Base-by-base conservation (phyloP, 64 coral and sea anemone genomes). In the Stylophora pistillata region DNA sequence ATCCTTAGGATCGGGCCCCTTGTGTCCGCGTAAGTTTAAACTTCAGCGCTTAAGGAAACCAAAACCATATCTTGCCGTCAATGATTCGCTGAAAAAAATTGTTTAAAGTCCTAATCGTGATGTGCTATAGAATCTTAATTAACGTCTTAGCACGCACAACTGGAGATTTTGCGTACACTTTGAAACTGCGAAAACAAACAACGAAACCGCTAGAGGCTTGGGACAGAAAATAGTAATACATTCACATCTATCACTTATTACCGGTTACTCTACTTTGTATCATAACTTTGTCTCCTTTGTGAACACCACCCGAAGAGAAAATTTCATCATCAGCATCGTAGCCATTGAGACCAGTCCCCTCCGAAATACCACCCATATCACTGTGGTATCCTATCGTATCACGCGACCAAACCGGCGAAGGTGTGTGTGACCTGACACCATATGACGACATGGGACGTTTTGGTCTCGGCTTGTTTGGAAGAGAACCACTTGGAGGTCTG, bases 281-380 rank as follows among this genome's bases (percentile, higher is more conserved):
- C 81, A 97, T 89, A 18, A 97, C 95, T 16, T 87, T 74, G 77
- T 97, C 95, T 30, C 95, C 95, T 62, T 93, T 97, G 10, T 97
- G 78, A 13, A 97, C 95, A 53, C 79, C 72, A 65, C 86, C 87
- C 20, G 92, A 87, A 30, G 79, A 75, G 81, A 93, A 74, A 20
- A 93, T 16, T 31, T 93, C 82, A 71, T 97, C 90, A 55, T 93
- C 91, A 83, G 83, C 89, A 79, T 85, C 79, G 27, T 33, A 82
- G 37, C 68, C 72, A 60, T 65, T 65, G 25, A 76, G 23, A 56
- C 77, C 64, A 18, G 58, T 78, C 13, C 69, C 69, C 4, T 92
- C 95, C 52, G 74, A 72, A 37, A 77, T 34, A 70, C 33, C 17
- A 25, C 82, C 68, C 55, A 87, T 61, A 27, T 91, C 86, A 73